Evolutionary conservation across 2,797 vertebrate species (phyloP).

Genomic region (Luscinia megarhynchos): DNA sequence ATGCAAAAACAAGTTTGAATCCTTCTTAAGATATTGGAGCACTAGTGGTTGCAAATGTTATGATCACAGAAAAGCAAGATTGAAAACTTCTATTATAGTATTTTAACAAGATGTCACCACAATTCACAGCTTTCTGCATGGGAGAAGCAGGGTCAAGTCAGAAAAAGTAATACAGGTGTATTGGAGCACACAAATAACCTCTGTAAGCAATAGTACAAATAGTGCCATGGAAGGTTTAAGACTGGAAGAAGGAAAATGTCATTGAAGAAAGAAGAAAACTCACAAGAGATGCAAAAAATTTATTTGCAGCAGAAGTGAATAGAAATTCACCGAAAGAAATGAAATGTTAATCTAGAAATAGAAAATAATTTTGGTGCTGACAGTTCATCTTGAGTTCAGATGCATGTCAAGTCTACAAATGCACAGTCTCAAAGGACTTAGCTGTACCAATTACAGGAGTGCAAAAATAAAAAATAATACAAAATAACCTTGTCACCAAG

Average conservation of each 20-base stretch:
- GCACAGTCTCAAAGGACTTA: background rate
- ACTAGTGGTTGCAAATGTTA: background rate
- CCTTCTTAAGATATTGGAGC: background rate
- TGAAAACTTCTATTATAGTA: background rate
- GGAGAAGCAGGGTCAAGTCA: background rate
- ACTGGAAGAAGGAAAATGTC: background rate
- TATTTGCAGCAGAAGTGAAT: background rate
- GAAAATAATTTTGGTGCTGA: background rate
- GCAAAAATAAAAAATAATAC: background rate
- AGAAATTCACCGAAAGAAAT: background rate
- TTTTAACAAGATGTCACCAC: background rate
- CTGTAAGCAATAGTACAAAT: background rate
- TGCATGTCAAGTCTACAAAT: background rate
- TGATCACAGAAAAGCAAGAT: background rate
- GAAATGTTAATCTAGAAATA: background rate
- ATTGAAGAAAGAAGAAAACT: background rate
- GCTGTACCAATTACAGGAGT: background rate
- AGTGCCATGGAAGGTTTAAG: background rate
- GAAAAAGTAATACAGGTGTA: background rate
- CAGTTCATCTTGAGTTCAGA: background rate
- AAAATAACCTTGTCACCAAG: background rate
- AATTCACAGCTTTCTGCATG: background rate
- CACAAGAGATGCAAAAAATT: background rate
- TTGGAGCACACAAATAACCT: background rate
- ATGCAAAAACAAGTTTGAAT: background rate